Base-by-base conservation (phyloP, 2,888 invertebrate genomes). In the Thera britannica region DNA sequence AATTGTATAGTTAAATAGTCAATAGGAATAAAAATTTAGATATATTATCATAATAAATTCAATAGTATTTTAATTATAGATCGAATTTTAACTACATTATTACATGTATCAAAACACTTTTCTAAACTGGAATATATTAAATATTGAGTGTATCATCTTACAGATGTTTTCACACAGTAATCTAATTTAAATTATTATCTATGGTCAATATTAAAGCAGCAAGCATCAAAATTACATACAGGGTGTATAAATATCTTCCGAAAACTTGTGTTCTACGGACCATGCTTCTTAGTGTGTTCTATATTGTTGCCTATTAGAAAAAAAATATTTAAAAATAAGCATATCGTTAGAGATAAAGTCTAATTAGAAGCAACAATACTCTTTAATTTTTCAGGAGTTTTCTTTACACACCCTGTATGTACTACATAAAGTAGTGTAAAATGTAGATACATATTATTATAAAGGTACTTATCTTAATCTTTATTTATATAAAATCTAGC, bases 91-190 rank as follows among this genome's bases (percentile, higher is more conserved):
- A 8, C 36, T 49, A 65, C 41, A 52, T 2, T 46, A 55, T 38
- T 58, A 65, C 11, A 38, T 62, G 54, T 62, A 67, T 58, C 62
- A 62, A 67, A 54, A 54, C 44, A 9, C 23, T 44, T 49, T 36
- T 58, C 23, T 38, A 48, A 58, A 48, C 46, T 52, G 1, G 48
- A n/a, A 58, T 11, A 54, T 51, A 51, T 41, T 62, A 12, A 23
- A 35, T 58, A 58, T 9, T 46, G 2, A 46, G 44, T 46, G 6
- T 2, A 46, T 46, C 34, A 52, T 9, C 34, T 34, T 52, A 34
- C 23, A 34, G 34, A 34, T 52, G 23, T 51, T 23, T 12, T 34
- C 23, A 9, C 52, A 52, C 52, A 51, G 5, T 52, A 52, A 34
- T 34, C 3, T 8, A 8, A 34, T 23, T 23, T 3, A 5, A 7